Base-by-base conservation (phyloP, 2,888 invertebrate genomes). In the Antitype chi region DNA sequence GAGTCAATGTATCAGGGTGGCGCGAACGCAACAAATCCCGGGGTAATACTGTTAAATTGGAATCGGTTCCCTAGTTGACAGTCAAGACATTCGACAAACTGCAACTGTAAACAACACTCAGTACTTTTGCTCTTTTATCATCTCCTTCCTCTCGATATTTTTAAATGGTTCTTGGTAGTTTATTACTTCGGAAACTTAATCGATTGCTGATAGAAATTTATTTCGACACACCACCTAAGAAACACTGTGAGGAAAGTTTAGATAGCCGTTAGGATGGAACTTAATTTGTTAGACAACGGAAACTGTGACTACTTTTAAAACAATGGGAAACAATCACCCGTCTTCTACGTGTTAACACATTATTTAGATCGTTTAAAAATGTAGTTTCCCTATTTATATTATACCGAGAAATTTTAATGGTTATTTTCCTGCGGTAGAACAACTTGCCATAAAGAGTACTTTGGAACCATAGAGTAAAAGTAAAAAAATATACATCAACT, bases 21-120 rank as follows among this genome's bases (percentile, higher is more conserved):
- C 66, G 52, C 59, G 69, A 69, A 80, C 57, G 73, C 62, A 72
- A 79, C 70, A 74, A 81, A 78, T 76, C 84, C 79, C 78, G n/a
- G 15, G 53, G 62, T 76, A 73, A 82, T 78, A 72, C 82, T 73
- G 72, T 78, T 81, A 81, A 87, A 87, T 87, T 87, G 86, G 78
- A 78, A 78, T 77, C 68, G 52, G 76, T 70, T 84, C 82, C 73
- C 84, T 64, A 62, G 85, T 79, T 84, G 85, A 79, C 86, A 85
- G 80, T 80, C 71, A 78, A 86, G 84, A 75, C 73, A 76, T 70
- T 57, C 70, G 49, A 78, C 75, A 75, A 75, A 87, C 72, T 82
- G 78, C 76, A 77, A 28, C 28, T 38, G 60, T 47, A 49, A 60
- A 69, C 73, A 60, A 76, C 53, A 81, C 6, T 52, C 23, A 17